Evolutionary conservation across 2,113 vertebrate genomes (phyloP).

Genomic region (Prietella phreatophila): DNA sequence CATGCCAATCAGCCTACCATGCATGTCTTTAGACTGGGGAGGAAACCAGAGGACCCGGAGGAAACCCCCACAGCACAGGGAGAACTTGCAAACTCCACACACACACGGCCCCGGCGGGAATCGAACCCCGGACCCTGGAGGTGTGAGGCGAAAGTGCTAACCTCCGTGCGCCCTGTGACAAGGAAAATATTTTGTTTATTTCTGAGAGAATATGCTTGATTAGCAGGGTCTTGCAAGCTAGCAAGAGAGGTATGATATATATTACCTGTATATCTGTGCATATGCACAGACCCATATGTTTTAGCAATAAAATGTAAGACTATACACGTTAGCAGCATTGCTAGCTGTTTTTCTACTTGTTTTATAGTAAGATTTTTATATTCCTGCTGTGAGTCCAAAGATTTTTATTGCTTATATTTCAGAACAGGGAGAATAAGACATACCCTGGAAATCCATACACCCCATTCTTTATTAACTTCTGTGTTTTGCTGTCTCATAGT

Average conservation of each 20-base stretch:
- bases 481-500: conserved; percentile 48
- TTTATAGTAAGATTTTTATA: neutral
- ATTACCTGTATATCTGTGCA: too few species aligned
- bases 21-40: too few species aligned
- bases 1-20: too few species aligned
- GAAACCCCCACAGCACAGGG: too few species aligned
- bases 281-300: neutral
- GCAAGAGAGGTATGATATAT: neutral
- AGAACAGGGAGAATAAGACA: conserved; percentile 30
- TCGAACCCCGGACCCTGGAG: too few species aligned
- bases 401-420: conserved; percentile 48
- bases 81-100: too few species aligned
- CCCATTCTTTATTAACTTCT: conserved; percentile 53
- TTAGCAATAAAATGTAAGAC: neutral
- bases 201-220: neutral
- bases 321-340: neutral
- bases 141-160: too few species aligned
- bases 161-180: too few species aligned
- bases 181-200: neutral
- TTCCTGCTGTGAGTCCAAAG: neutral
- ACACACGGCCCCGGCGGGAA: too few species aligned
- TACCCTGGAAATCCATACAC: conserved; percentile 40
- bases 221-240: neutral
- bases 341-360: neutral
- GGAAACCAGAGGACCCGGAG: too few species aligned